These are phyloP conservation scores for Axinella damicornis DNA, from an alignment of 37 sponge, comb jelly and placozoan species.

Conservation along the genomic window DNA sequence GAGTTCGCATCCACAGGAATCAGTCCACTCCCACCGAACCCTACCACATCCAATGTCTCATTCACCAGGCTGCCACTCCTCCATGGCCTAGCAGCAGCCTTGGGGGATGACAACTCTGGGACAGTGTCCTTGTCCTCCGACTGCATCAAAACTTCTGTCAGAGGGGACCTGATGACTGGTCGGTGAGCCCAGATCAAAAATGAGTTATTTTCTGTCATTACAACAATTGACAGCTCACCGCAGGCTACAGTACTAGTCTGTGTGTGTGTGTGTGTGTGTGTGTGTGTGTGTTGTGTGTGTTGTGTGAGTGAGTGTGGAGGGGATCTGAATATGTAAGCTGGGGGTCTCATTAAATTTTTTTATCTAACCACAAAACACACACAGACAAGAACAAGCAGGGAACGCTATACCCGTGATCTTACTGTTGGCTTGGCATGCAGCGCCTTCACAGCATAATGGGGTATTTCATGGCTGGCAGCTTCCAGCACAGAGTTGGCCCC, in stretches of 20 bases:
- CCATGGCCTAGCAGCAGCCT: no score
- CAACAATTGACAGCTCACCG: constrained; percentile 80
- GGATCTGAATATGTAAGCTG: no score
- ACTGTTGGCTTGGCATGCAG: constrained; percentile 67
- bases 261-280: no score
- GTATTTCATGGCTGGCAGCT: constrained; percentile 31
- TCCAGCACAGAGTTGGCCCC: constrained; percentile 92
- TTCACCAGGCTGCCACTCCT: no score
- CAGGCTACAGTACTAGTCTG: constrained; percentile 72
- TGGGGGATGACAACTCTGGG: no score
- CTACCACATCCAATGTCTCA: no score
- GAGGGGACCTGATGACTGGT: constrained; percentile 62
- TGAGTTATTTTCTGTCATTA: constrained; percentile 75
- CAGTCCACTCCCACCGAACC: no score
- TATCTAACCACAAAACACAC: no score
- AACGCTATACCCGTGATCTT: constrained; percentile 1
- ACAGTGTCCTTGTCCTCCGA: no score
- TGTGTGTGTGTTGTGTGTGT: no score
- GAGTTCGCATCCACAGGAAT: no score
- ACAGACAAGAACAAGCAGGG: not conserved
- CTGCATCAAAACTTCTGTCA: constrained; percentile 26
- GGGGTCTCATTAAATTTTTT: not conserved
- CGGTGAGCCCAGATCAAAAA: constrained; percentile 88
- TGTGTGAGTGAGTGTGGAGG: no score
- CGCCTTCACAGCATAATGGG: constrained; percentile 53